phyloP scores from a whole-genome alignment of 2,113 vertebrate genomes.

The Equus quagga region DNA sequence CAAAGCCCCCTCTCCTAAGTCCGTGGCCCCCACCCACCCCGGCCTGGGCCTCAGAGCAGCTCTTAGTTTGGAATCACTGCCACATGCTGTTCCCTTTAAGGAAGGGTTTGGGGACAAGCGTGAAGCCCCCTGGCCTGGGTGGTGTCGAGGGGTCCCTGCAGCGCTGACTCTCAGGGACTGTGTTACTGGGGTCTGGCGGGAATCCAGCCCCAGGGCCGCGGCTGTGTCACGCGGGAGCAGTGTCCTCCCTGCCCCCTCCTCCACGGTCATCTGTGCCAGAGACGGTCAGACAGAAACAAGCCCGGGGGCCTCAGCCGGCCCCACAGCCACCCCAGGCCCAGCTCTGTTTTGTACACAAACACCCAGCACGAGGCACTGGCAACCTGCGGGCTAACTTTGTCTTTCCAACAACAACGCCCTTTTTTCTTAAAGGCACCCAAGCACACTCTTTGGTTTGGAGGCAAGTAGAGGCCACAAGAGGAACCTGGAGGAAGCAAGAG shows the following conservation, averaged over 20 bases:
- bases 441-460: not conserved
- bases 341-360: constrained; percentile 72
- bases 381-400: constrained; percentile 1
- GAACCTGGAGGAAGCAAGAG: not conserved
- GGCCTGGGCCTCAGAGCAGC: not conserved
- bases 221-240: not conserved
- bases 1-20: not conserved
- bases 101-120: not conserved
- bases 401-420: constrained; percentile 56
- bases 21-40: no score
- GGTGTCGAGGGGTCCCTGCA: rapidly evolving
- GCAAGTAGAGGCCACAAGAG: not conserved
- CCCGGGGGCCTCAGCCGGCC: rapidly evolving
- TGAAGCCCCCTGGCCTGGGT: not conserved
- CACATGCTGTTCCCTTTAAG: not conserved
- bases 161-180: rapidly evolving
- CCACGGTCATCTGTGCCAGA: not conserved
- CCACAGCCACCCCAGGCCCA: not conserved
- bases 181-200: not conserved
- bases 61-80: not conserved
- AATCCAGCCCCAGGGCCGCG: rapidly evolving
- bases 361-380: not conserved
- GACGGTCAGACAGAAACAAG: no score
- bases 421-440: constrained; percentile 64
- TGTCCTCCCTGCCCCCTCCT: not conserved